phyloP scores from a whole-genome alignment of 2,113 vertebrate genomes.

The Panthera leo region DNA sequence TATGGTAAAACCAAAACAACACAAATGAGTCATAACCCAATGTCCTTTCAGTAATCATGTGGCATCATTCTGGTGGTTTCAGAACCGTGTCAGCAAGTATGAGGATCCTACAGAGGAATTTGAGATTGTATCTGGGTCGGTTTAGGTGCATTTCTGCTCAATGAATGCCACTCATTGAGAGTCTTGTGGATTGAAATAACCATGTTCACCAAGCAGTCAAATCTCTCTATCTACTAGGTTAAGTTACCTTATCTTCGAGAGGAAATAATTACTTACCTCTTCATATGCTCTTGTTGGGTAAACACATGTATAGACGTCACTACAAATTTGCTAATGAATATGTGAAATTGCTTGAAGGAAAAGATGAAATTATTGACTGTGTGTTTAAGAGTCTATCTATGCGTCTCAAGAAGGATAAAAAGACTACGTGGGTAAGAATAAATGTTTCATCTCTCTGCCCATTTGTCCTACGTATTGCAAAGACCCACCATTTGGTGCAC shows the following conservation, averaged over 20 bases:
- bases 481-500: background rate
- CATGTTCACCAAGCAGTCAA: background rate
- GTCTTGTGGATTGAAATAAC: background rate
- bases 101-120: background rate
- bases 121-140: background rate
- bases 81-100: conserved; percentile 29
- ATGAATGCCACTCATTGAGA: background rate
- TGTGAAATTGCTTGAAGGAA: background rate
- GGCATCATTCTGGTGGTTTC: conserved; percentile 50
- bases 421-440: background rate
- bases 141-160: background rate
- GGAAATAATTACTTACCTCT: conserved; percentile 31
- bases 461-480: background rate
- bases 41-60: conserved; percentile 45
- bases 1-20: conserved; percentile 63
- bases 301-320: background rate
- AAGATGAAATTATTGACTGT: background rate
- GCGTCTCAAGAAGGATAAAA: background rate
- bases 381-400: background rate
- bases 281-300: background rate
- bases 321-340: background rate
- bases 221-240: background rate
- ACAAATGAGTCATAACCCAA: conserved; percentile 42
- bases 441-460: background rate
- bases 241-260: conserved; percentile 11